Base-by-base conservation (phyloP, 1,140 invertebrate genomes). In the Drosophila obscura region DNA sequence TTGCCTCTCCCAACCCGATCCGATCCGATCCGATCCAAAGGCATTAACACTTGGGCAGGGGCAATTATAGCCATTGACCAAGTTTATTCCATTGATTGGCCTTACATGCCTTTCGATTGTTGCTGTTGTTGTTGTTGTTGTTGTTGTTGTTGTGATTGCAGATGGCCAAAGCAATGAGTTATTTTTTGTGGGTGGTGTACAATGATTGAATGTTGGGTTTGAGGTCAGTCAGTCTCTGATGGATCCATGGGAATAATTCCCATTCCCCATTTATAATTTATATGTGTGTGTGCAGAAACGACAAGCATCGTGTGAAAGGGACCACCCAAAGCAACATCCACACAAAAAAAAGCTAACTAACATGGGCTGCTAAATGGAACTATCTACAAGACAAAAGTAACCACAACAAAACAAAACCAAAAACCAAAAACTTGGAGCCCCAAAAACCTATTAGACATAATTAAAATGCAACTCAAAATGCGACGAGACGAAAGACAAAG, bases 1-100 rank as follows among this genome's bases (percentile, higher is more conserved):
- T 76, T 76, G 73, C 64, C 64, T 66, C 64, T 46, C 59, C 63
- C 13, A 67, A 71, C 73, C 64, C 59, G 62, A 59, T 62, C 31
- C 82, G 45, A 82, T 26, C 64, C 59, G 62, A 59, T 59, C 31
- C 82, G 45, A 82, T 26, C 44, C 53, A 15, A 57, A 45, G 63
- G 64, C 72, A 88, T 87, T 88, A 76, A 77, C 79, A 82, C 79
- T 66, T 68, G 57, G 61, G 16, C 63, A 65, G 22, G 35, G 50
- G 59, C 75, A 82, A 87, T 79, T 89, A 88, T 73, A 73, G 72
- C 79, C 75, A 87, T 83, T 85, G 83, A 87, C 79, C 84, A 88
- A 87, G 79, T 58, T 77, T 51, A 39, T 77, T 80, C 66, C 73
- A 79, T 71, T 88, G 83, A 88, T 85, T 88, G 82, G 82, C 79